Conservation (phyloP, 2,888 invertebrate genomes). For the Nephrotoma guestfalica region DNA sequence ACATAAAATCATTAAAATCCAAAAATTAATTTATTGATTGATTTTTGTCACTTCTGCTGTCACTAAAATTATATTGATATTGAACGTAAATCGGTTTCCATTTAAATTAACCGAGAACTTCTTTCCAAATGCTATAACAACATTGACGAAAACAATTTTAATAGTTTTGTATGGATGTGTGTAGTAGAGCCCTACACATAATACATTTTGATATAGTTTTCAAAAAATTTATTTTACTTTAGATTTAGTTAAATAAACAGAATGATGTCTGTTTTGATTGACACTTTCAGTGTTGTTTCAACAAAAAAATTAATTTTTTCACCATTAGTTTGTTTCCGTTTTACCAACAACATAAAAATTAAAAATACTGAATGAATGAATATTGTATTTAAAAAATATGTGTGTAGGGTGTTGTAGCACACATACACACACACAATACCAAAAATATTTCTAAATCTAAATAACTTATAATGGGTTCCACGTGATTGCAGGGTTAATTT, state of each 20-base stretch:
- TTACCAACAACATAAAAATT: not conserved
- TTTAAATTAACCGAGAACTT: not conserved
- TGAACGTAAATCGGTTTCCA: not conserved
- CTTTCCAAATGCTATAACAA: not conserved
- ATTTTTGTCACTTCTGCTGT: not conserved
- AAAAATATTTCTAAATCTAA: not conserved
- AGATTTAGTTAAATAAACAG: conserved; percentile 1
- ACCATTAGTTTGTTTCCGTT: not conserved
- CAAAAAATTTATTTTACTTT: not conserved
- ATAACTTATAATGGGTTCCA: not conserved
- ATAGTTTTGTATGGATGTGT: not conserved
- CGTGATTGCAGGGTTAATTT: not conserved
- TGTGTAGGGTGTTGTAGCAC: not conserved
- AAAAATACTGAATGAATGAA: not conserved
- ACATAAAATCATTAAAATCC: not conserved
- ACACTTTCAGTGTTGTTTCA: conserved; percentile 1
- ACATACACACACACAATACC: not conserved
- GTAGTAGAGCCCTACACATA: not conserved
- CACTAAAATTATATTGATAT: not conserved
- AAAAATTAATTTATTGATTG: not conserved
- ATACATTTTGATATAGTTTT: not conserved
- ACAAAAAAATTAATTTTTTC: not conserved
- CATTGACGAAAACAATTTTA: not conserved
- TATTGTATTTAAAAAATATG: not conserved
- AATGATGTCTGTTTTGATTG: conserved; percentile 1